phyloP scores from a whole-genome alignment of 2,888 invertebrate species.

The Dryomyza anilis region DNA sequence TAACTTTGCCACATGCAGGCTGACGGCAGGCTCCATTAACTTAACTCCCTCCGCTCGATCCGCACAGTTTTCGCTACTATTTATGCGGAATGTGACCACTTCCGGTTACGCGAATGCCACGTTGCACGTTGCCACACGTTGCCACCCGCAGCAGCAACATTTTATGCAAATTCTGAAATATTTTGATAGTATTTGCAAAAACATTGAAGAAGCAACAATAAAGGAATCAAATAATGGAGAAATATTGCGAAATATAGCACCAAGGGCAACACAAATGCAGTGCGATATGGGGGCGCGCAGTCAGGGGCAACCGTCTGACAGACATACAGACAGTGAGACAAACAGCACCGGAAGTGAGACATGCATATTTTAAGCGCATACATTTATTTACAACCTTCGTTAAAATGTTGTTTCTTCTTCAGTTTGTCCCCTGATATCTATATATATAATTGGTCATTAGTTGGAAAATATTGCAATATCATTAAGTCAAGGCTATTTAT shows the following conservation, averaged over 20 bases:
- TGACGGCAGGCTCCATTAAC: no score
- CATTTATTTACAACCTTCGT: no score
- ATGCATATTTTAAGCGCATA: conserved; percentile 1
- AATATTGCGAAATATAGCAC: not conserved
- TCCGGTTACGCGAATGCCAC: not conserved
- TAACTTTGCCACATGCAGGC: no score
- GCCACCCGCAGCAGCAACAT: not conserved
- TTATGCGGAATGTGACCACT: not conserved
- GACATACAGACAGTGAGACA: no score
- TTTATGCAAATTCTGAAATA: not conserved
- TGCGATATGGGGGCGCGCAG: no score
- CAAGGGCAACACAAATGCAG: not conserved
- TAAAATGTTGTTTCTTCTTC: not conserved
- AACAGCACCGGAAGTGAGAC: conserved; percentile 11
- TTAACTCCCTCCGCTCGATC: no score
- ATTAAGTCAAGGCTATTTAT: no score
- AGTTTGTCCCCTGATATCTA: not conserved
- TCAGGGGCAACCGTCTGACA: no score
- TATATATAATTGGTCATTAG: no score
- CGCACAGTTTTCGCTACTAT: no score
- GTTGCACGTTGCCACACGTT: not conserved
- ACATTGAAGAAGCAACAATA: not conserved
- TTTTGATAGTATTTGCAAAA: not conserved
- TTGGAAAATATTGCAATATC: no score
- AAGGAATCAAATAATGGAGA: not conserved